Percentiles rank a stretch among this genome's conserved stretches.
Evolutionary conservation across 2,888 invertebrate species (phyloP).

Genomic region (Leptopilina syphax): DNA sequence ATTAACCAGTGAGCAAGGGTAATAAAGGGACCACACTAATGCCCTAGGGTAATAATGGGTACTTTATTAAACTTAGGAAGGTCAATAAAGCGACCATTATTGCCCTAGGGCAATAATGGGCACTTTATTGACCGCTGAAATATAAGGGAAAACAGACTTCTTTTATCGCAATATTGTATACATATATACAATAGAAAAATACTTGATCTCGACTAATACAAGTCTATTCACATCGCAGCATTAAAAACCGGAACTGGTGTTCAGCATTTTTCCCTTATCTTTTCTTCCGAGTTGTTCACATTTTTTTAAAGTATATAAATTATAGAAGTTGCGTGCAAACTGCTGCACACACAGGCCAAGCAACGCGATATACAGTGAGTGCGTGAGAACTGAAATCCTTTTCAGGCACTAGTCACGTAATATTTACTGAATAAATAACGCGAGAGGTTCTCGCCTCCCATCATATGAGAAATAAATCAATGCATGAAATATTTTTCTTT

Average conservation of each 20-base stretch:
- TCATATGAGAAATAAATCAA: not conserved
- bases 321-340: conserved; percentile 21
- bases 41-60: too few species aligned
- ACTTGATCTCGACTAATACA: not conserved
- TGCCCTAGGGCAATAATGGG: too few species aligned
- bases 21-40: too few species aligned
- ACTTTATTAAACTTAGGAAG: too few species aligned
- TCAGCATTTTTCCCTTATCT: conserved; percentile 16
- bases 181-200: not conserved
- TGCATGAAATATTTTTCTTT: not conserved
- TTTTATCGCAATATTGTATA: not conserved
- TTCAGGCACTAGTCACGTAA: conserved; percentile 19
- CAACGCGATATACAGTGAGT: not conserved
- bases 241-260: not conserved
- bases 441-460: not conserved
- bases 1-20: too few species aligned
- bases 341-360: not conserved
- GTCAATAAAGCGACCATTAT: too few species aligned
- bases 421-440: conserved; percentile 6
- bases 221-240: conserved; percentile 10
- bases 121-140: too few species aligned
- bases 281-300: not conserved
- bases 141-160: not conserved
- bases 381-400: conserved; percentile 20
- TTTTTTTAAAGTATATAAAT: conserved; percentile 13